Base-by-base conservation (phyloP, 1,140 invertebrate genomes). In the Neodiprion fabricii region DNA sequence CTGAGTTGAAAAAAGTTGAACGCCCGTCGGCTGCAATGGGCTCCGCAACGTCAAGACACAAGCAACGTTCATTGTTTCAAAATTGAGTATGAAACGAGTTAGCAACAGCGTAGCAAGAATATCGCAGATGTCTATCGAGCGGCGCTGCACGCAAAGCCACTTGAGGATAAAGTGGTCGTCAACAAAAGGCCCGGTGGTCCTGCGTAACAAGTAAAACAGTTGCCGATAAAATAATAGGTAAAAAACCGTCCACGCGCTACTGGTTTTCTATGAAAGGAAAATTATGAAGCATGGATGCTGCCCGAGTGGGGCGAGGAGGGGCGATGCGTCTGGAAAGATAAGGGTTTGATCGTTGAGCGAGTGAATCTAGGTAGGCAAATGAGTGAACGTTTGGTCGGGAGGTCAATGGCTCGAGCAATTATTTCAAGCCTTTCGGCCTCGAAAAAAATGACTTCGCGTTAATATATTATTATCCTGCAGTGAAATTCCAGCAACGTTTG, bases 161-260 rank as follows among this genome's bases (percentile, higher is more conserved):
- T 86, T 80, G 74, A 86, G 76, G 81, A 84, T 78, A 75, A 85
- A 87, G 83, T 85, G 85, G 80, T 78, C 83, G 78, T 75, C 75
- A 66, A 47, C 53, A 61, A 61, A 61, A 66, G 73, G 67, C 73
- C 76, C 78, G 73, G 67, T 79, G 72, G 72, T 73, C 68, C 75
- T 69, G 73, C 73, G 28, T 40, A 40, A 78, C 76, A 83, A 87
- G 81, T 83, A 81, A 86, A 84, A 87, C 86, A 86, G 86, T 86
- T 83, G 81, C 83, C 76, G 79, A 78, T 83, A 84, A 85, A 84
- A 86, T 86, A 87, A 86, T 86, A 84, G 77, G 76, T 72, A 73
- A 75, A 80, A 84, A 84, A 85, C 80, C 66, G 68, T 78, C 69
- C 83, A 86, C 83, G 83, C 84, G 78, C 78, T 80, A 78, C 76